phyloP scores from a whole-genome alignment of 2,888 invertebrate genomes.

The Drosophila mulleri region DNA sequence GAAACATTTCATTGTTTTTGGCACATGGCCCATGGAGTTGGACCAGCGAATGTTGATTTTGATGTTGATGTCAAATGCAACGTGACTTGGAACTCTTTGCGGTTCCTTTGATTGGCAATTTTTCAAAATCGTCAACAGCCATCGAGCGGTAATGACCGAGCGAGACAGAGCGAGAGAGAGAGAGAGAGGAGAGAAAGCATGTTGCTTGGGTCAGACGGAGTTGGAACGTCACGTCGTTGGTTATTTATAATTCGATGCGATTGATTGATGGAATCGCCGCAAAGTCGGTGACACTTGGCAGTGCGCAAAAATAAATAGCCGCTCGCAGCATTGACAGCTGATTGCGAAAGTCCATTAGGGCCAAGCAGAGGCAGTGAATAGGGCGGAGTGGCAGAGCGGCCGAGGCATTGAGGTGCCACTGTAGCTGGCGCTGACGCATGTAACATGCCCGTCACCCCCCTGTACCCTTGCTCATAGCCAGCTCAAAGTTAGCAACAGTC shows the following conservation, averaged over 20 bases:
- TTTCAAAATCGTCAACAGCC: slow-evolving; percentile 74
- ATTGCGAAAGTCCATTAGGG: slow-evolving; percentile 79
- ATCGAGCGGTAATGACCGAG: neutral
- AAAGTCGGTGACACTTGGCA: slow-evolving; percentile 79
- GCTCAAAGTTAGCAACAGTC: slow-evolving; percentile 16
- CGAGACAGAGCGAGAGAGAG: neutral
- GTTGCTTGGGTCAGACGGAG: slow-evolving; percentile 37
- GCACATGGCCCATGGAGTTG: slow-evolving; percentile 47
- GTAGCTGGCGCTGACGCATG: slow-evolving; percentile 24
- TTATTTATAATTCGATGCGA: slow-evolving; percentile 77
- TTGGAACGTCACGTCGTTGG: slow-evolving; percentile 42
- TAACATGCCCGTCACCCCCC: slow-evolving; percentile 11
- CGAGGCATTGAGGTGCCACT: slow-evolving; percentile 31
- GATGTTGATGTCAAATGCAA: slow-evolving; percentile 68
- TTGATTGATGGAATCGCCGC: slow-evolving; percentile 78
- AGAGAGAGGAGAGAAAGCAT: neutral
- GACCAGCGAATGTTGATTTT: slow-evolving; percentile 26
- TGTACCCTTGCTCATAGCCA: neutral
- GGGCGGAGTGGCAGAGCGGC: slow-evolving; percentile 1
- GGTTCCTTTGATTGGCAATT: slow-evolving; percentile 78
- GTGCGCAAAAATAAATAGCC: slow-evolving; percentile 79
- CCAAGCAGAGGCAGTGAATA: slow-evolving; percentile 9
- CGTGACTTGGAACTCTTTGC: slow-evolving; percentile 73
- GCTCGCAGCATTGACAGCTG: slow-evolving; percentile 75
- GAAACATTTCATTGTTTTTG: slow-evolving; percentile 66